Evolutionary conservation across 2,888 invertebrate genomes (phyloP), one percentile per base, ranked within the genome.

Genomic region (Psylliodes chrysocephalus): DNA sequence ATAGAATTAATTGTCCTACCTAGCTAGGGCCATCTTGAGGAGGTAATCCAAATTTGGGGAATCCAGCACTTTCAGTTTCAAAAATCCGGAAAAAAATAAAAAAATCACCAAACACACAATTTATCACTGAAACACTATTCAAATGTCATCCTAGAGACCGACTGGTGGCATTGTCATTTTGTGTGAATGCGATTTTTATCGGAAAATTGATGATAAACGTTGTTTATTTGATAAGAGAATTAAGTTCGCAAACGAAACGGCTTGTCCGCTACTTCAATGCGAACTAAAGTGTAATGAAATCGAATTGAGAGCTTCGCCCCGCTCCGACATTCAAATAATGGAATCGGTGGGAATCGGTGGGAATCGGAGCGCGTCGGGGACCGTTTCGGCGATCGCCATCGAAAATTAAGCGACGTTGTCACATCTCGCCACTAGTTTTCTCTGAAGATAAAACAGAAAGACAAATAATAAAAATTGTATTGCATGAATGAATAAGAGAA

Each of bases 11-110:
- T 38, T 6, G 5, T 8, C 68, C 71, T 69, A 75, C 75, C 75
- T 73, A 19, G 75, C 75, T 66, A 75, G 59, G 57, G 75, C 75
- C 75, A 75, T 75, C 66, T 73, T 69, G 55, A 70, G 70, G 64
- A 68, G 57, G 49, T 73, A 73, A 72, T 73, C 73, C 73, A 69
- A 69, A 69, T 69, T 60, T 60, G 64, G 60, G 52, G 60, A 51
- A 54, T 63, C 47, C 49, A 51, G 54, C 44, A 64, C 52, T 35
- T 35, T 19, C 46, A 33, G 18, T 42, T 60, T 47, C 46, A 46
- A 53, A 38, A 44, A 38, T 40, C 40, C 40, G 4, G 12, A 25
- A 30, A 25, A 60, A 53, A 55, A 47, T 49, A 60, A 35, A 49
- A 30, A 28, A 30, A 42, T 49, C 59, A 55, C 44, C 18, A 22